Percentiles rank a stretch among this genome's conserved stretches.
phyloP scores from a whole-genome alignment of 1,140 invertebrate genomes.

The Papilio dardanus region DNA sequence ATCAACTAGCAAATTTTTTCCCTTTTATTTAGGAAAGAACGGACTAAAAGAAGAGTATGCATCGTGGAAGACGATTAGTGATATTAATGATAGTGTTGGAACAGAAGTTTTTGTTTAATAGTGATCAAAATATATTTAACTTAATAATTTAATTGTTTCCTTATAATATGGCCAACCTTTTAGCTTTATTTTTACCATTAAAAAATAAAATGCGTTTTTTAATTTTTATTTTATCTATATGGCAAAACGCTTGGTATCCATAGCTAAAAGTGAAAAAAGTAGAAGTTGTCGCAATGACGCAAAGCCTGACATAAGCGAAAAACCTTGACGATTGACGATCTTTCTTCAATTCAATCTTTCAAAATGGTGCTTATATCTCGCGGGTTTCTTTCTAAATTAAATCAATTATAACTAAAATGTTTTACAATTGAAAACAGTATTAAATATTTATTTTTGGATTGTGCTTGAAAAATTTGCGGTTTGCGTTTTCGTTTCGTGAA shows the following conservation, averaged over 20 bases:
- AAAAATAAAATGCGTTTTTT: not conserved
- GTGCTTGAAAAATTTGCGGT: conserved; percentile 56
- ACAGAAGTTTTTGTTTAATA: conserved; percentile 60
- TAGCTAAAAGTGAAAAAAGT: conserved; percentile 44
- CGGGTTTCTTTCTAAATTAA: conserved; percentile 74
- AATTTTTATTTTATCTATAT: not conserved
- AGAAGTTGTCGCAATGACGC: conserved; percentile 73
- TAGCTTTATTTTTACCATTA: too few species aligned
- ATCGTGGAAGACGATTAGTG: conserved; percentile 61
- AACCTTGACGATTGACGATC: conserved; percentile 74
- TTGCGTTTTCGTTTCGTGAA: conserved; percentile 45
- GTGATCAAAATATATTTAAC: conserved; percentile 15
- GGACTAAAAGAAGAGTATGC: conserved; percentile 61
- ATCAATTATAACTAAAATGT: conserved; percentile 69
- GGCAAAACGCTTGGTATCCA: conserved; percentile 26
- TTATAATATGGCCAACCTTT: too few species aligned
- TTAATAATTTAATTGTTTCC: not conserved
- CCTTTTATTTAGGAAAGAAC: conserved; percentile 67
- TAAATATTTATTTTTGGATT: conserved; percentile 47
- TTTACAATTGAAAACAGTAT: conserved; percentile 52
- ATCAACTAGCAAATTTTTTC: conserved; percentile 61
- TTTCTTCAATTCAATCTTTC: conserved; percentile 73
- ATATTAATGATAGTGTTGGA: conserved; percentile 60
- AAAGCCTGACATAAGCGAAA: conserved; percentile 68
- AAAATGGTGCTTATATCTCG: conserved; percentile 78